Evolutionary conservation across 2,888 invertebrate genomes (phyloP).

Genomic region (Trichogramma evanescens): DNA sequence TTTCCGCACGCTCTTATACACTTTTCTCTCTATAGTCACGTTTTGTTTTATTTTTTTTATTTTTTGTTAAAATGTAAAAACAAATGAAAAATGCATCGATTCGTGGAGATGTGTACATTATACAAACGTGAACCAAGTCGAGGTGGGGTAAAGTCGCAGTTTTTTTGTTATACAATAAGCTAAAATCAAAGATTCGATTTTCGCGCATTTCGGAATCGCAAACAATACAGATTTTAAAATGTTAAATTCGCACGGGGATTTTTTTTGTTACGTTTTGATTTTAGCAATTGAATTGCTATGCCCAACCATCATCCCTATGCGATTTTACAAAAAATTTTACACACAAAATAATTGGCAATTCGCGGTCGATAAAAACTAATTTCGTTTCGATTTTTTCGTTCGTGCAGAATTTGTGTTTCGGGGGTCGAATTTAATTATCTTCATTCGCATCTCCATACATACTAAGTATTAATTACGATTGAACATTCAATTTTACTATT

Average conservation of each 20-base stretch:
- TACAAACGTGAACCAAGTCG: constrained; percentile 18
- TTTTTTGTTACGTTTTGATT: no score
- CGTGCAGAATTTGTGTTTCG: no score
- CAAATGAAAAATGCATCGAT: constrained; percentile 22
- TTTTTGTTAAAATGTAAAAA: constrained; percentile 19
- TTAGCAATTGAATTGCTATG: no score
- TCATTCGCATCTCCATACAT: no score
- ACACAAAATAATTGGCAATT: no score
- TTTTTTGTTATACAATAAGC: constrained; percentile 3
- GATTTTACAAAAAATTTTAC: no score
- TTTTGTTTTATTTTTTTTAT: not conserved
- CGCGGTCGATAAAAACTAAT: no score
- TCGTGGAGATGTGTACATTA: constrained; percentile 15
- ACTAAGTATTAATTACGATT: no score
- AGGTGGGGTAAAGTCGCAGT: constrained; percentile 14
- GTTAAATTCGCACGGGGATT: not conserved
- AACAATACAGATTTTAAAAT: not conserved
- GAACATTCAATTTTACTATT: no score
- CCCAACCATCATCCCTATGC: no score
- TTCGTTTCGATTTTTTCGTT: no score
- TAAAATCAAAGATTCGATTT: constrained; percentile 9
- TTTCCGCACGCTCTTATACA: not conserved
- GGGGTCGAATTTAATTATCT: no score
- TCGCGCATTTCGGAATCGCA: not conserved
- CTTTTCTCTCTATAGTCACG: not conserved